These are phyloP conservation scores for Aphidoletes aphidimyza DNA, from an alignment of 2,888 invertebrate genomes.

Conservation along the genomic window DNA sequence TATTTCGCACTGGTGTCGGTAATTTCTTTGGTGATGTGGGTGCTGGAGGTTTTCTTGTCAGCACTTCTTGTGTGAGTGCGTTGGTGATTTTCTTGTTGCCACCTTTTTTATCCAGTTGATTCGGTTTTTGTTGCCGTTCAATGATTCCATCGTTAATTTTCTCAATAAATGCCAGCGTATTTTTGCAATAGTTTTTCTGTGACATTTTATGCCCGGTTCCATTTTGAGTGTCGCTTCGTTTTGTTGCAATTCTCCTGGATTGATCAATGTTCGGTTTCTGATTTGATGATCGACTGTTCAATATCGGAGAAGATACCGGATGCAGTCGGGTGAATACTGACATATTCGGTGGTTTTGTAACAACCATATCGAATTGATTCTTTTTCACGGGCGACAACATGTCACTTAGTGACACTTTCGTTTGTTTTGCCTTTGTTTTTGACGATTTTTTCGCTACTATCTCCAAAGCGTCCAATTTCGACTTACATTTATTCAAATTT, in stretches of 20 bases:
- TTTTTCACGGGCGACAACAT: neutral
- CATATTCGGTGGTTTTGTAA: conserved; percentile 24
- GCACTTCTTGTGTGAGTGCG: neutral
- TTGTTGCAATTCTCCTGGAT: no score
- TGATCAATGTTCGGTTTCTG: neutral
- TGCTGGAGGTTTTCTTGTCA: conserved; percentile 35
- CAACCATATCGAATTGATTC: neutral
- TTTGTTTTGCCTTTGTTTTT: neutral
- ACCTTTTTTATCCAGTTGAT: neutral
- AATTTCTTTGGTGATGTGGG: conserved; percentile 23
- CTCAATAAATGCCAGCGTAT: conserved; percentile 50
- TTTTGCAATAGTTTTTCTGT: conserved; percentile 39
- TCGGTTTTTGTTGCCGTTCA: neutral
- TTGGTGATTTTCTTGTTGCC: neutral
- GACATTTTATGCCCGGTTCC: neutral
- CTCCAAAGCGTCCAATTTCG: conserved; percentile 64
- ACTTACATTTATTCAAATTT: conserved; percentile 64
- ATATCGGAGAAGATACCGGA: neutral
- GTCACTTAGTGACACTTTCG: conserved; percentile 21
- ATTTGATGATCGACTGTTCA: conserved; percentile 21
- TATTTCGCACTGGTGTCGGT: neutral
- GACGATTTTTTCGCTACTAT: conserved; percentile 56
- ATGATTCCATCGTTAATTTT: conserved; percentile 16
- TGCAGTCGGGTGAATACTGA: conserved; percentile 23
- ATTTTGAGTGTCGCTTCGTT: conserved; percentile 3